Conservation (phyloP, 1,140 invertebrate species). For the Cephus cinctus region DNA sequence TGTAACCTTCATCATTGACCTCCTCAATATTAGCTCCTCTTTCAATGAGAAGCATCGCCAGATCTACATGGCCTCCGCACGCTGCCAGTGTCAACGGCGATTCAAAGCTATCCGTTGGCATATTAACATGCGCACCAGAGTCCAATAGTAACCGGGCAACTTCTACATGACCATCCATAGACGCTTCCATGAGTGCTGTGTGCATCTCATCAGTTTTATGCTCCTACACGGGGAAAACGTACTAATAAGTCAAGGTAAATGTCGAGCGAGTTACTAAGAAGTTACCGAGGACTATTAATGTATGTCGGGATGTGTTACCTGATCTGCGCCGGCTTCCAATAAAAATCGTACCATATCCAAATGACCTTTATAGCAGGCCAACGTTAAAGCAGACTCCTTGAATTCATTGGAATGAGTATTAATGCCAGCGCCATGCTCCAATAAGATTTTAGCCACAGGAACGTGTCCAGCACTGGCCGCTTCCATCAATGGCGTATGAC, state of each 20-base stretch:
- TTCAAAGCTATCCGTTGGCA: constrained; percentile 99
- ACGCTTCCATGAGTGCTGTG: constrained; percentile 98
- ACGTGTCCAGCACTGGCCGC: constrained; percentile 96
- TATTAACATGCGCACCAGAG: constrained; percentile 98
- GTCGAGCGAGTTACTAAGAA: too few species aligned
- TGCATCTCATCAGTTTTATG: constrained; percentile 99
- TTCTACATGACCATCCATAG: constrained; percentile 99
- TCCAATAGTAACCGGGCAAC: constrained; percentile 90
- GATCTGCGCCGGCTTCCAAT: constrained; percentile 89
- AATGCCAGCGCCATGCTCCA: constrained; percentile 92
- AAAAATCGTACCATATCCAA: constrained; percentile 97
- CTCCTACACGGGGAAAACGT: constrained; percentile 58
- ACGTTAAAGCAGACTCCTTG: constrained; percentile 91
- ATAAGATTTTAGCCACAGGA: constrained; percentile 87
- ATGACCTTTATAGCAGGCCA: constrained; percentile 98
- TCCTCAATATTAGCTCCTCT: constrained; percentile 98
- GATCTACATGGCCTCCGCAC: constrained; percentile 96
- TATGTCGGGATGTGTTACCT: too few species aligned
- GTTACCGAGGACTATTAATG: too few species aligned
- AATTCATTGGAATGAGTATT: constrained; percentile 99
- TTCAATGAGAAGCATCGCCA: constrained; percentile 93
- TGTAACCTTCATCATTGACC: constrained; percentile 99
- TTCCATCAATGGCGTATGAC: constrained; percentile 98
- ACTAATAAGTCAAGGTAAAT: not conserved
- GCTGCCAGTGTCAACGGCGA: constrained; percentile 96